These are phyloP conservation scores for Penaeus chinensis DNA, from an alignment of 1,140 invertebrate genomes.

Conservation along the genomic window DNA sequence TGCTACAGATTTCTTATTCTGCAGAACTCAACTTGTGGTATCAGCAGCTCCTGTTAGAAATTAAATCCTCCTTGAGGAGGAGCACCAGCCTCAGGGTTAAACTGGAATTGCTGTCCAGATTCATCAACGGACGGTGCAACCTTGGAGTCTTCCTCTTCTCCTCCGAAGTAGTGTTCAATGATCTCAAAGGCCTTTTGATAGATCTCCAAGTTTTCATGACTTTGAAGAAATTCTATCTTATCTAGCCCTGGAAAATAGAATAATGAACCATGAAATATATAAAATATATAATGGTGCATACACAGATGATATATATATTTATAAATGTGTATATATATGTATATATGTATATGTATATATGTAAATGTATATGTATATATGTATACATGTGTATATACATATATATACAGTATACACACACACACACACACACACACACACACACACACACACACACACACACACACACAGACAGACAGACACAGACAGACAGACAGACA, in stretches of 20 bases:
- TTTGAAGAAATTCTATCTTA: constrained; percentile 97
- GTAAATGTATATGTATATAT: no score
- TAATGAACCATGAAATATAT: constrained; percentile 39
- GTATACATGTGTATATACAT: background rate
- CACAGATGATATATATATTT: no score
- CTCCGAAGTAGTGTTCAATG: constrained; percentile 94
- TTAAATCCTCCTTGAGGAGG: constrained; percentile 63
- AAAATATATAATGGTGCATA: background rate
- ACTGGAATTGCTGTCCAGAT: constrained; percentile 72
- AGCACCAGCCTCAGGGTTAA: constrained; percentile 66
- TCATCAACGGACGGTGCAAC: constrained; percentile 83
- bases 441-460: no score
- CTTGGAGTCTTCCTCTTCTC: constrained; percentile 84
- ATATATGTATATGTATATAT: background rate
- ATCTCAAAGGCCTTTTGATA: constrained; percentile 97
- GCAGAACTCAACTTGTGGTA: constrained; percentile 25
- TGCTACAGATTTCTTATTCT: constrained; percentile 45
- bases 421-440: no score
- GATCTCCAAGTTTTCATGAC: constrained; percentile 95
- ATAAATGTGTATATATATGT: background rate
- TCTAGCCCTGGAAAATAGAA: constrained; percentile 82
- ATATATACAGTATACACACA: background rate
- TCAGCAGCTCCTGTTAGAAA: constrained; percentile 60
- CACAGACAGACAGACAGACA: no score
- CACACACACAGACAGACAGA: no score